A percentile compares a stretch with the other conserved stretches of the same genome.
These are phyloP conservation scores for Nasonia vitripennis DNA, from an alignment of 1,140 invertebrate species.

Conservation along the genomic window DNA sequence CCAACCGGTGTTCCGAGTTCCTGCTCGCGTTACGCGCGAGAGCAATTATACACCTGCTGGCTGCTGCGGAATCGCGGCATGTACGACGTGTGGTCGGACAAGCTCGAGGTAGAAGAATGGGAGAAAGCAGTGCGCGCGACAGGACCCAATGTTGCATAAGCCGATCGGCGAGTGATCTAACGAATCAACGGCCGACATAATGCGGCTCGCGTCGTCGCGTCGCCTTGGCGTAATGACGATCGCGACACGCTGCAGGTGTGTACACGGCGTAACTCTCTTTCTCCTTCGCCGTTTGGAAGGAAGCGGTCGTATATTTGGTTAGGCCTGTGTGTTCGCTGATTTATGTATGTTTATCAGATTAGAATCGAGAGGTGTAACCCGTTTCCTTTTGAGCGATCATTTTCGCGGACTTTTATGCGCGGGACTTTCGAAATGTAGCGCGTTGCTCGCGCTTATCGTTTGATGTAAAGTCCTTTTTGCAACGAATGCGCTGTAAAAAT, in stretches of 20 bases:
- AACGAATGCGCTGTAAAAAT: neutral
- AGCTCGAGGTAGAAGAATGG: conserved; percentile 9
- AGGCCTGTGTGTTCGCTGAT: too few species aligned
- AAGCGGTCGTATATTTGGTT: too few species aligned
- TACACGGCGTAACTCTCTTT: too few species aligned
- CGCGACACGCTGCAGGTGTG: neutral
- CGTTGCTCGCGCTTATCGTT: too few species aligned
- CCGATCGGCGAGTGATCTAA: conserved; percentile 62
- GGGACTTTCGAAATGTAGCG: neutral
- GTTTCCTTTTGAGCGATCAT: neutral
- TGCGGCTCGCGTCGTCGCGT: neutral
- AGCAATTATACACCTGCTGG: too few species aligned
- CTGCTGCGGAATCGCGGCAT: too few species aligned
- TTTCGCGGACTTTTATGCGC: too few species aligned
- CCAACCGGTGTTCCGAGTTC: too few species aligned
- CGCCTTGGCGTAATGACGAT: neutral
- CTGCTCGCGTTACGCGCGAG: too few species aligned
- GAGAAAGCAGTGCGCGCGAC: conserved; percentile 63
- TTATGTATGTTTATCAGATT: too few species aligned
- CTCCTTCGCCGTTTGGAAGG: too few species aligned
- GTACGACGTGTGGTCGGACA: too few species aligned
- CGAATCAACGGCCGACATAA: conserved; percentile 63
- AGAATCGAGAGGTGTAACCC: neutral
- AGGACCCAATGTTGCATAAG: conserved; percentile 58
- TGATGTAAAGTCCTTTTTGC: neutral